Evolutionary conservation across 2,797 vertebrate genomes (phyloP).

Genomic region (Oreortyx pictus): DNA sequence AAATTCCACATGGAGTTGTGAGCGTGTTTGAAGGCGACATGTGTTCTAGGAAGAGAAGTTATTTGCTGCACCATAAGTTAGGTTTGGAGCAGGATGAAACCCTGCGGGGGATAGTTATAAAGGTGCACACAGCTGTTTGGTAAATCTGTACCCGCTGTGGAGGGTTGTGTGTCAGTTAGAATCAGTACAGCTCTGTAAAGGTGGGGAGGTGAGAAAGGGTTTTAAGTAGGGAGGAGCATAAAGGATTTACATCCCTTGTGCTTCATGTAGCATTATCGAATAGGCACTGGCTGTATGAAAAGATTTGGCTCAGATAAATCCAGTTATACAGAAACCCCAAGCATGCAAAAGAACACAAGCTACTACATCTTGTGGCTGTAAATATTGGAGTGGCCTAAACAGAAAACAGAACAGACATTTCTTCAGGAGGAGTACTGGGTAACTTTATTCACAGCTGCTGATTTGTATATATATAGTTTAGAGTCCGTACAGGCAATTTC

Average conservation of each 20-base stretch:
- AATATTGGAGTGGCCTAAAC: neutral
- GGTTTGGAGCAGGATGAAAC: neutral
- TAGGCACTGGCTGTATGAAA: neutral
- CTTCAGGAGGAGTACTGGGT: neutral
- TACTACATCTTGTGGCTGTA: neutral
- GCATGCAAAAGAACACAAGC: neutral
- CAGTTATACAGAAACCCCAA: neutral
- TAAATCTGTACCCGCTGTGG: neutral
- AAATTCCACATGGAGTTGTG: neutral
- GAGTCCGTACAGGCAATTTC: slow-evolving; percentile 30
- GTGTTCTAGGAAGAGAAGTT: neutral
- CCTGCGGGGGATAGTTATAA: neutral
- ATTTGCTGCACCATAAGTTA: neutral
- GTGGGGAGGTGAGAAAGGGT: neutral
- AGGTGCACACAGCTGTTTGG: neutral
- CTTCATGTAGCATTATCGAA: neutral
- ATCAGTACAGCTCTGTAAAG: neutral
- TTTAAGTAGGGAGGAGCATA: neutral
- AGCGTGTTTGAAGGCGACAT: accelerated
- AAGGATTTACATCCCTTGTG: neutral
- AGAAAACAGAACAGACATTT: neutral
- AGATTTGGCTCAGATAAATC: neutral
- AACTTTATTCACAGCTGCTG: neutral
- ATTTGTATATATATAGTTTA: neutral
- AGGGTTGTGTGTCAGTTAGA: neutral